Base-by-base conservation (phyloP, 2,888 invertebrate genomes). In the Macropis europaea region DNA sequence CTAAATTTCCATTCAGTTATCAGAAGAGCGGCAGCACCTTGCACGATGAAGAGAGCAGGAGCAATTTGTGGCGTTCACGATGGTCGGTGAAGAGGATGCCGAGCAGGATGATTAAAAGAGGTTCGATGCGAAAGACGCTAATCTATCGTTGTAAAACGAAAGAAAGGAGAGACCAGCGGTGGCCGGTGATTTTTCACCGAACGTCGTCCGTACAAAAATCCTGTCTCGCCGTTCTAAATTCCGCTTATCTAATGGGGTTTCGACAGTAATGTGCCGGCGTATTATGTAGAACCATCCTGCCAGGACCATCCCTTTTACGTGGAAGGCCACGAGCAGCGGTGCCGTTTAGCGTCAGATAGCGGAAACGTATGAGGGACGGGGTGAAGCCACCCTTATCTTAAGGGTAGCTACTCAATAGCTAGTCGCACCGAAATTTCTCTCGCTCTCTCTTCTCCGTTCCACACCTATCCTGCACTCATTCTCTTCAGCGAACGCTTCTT, bases 331-430 rank as follows among this genome's bases (percentile, higher is more conserved):
- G 82, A 82, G 81, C 84, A 73, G 74, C 82, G 82, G 79, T 82
- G 86, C 85, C 88, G 88, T 89, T 89, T 89, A 89, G 88, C 89
- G 87, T 89, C 87, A 89, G 89, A 90, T 90, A 89, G 89, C 86
- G 89, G 85, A 89, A 89, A 89, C 88, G 89, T 89, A 89, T 88
- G 89, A 88, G 89, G 82, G 85, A 88, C 86, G 82, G 86, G 85
- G 86, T 77, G 80, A 86, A 84, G 83, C 82, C 82, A 82, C 83
- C 86, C 87, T 89, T 89, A 89, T 89, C 89, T 89, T 86, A 88
- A 88, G 89, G 89, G 88, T 82, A 85, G 84, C 86, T 86, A 88
- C 88, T 89, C 89, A 89, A 89, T 89, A 88, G 86, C 86, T 82
- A 77, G 76, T 69, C 79, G 73, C 71, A 63, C 71, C 75, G 72